Conservation (phyloP, 2,888 invertebrate species). For the Uloborus plumipes region DNA sequence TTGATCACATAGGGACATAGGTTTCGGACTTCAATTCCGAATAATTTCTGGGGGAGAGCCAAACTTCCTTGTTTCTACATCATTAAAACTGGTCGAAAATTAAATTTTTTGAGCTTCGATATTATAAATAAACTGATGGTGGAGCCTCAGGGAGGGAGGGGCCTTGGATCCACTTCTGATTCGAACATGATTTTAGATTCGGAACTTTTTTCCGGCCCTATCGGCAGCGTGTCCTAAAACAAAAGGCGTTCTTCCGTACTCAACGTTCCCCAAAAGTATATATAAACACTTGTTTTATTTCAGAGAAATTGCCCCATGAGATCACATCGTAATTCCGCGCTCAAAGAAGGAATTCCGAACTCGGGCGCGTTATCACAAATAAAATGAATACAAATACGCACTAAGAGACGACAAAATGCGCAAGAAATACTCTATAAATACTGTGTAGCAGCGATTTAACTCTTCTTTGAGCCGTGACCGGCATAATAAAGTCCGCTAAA, state of each 20-base stretch:
- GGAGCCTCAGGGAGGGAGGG: no score
- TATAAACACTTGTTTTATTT: slow-evolving; percentile 8
- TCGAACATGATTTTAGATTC: no score
- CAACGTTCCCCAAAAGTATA: neutral
- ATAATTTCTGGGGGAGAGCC: no score
- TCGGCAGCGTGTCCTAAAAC: neutral
- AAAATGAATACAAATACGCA: slow-evolving; percentile 13
- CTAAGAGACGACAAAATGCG: slow-evolving; percentile 17
- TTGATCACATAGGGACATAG: no score
- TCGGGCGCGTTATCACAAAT: neutral
- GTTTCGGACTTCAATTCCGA: no score
- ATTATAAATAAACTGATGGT: no score
- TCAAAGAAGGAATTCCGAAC: slow-evolving; percentile 4
- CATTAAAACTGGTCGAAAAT: no score
- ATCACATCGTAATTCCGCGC: slow-evolving; percentile 6
- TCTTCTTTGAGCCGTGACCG: slow-evolving; percentile 19
- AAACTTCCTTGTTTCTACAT: no score
- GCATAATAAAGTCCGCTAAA: neutral
- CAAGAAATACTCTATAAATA: slow-evolving; percentile 27
- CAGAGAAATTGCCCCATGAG: neutral
- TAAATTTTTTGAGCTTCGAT: no score
- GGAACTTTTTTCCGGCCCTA: no score
- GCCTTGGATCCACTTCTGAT: no score
- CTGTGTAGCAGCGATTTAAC: slow-evolving; percentile 28
- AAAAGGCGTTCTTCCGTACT: neutral